phyloP scores from a whole-genome alignment of 92 coral and sea anemone genomes.

The Paragorgia papillata region DNA sequence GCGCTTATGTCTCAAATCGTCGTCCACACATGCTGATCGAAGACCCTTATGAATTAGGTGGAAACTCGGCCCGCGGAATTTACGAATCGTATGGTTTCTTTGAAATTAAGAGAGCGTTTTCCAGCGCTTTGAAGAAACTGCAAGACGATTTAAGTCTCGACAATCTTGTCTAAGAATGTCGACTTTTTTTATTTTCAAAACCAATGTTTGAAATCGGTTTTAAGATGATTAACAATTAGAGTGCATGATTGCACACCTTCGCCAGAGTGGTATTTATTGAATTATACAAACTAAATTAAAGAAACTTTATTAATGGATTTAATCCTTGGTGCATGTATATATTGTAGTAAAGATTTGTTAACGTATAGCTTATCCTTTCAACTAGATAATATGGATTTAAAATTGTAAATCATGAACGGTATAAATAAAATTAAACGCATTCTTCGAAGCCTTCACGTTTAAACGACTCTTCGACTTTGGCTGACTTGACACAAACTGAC shows the following conservation, averaged over 20 bases:
- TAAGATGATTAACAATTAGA: not conserved
- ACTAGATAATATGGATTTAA: too few species aligned
- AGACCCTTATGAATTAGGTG: slow-evolving; percentile 55
- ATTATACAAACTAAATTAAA: too few species aligned
- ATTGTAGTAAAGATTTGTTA: too few species aligned
- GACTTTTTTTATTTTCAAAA: not conserved
- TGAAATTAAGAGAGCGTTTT: slow-evolving; percentile 55
- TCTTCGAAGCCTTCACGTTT: too few species aligned
- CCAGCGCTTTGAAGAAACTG: slow-evolving; percentile 33
- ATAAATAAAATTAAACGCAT: too few species aligned
- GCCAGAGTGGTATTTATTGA: too few species aligned
- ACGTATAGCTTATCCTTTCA: too few species aligned
- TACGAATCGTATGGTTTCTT: slow-evolving; percentile 47
- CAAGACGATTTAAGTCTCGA: slow-evolving; percentile 2
- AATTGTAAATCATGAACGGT: too few species aligned
- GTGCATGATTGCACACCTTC: not conserved
- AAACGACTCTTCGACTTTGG: too few species aligned
- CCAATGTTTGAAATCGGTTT: not conserved
- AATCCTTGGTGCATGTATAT: too few species aligned
- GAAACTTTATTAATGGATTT: too few species aligned
- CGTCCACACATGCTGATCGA: slow-evolving; percentile 43
- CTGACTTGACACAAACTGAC: too few species aligned
- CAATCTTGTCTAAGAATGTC: not conserved
- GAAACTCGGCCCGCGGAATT: slow-evolving; percentile 55
- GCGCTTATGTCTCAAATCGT: slow-evolving; percentile 21